phyloP scores from a whole-genome alignment of 2,113 vertebrate genomes.

The Rattus norvegicus region DNA sequence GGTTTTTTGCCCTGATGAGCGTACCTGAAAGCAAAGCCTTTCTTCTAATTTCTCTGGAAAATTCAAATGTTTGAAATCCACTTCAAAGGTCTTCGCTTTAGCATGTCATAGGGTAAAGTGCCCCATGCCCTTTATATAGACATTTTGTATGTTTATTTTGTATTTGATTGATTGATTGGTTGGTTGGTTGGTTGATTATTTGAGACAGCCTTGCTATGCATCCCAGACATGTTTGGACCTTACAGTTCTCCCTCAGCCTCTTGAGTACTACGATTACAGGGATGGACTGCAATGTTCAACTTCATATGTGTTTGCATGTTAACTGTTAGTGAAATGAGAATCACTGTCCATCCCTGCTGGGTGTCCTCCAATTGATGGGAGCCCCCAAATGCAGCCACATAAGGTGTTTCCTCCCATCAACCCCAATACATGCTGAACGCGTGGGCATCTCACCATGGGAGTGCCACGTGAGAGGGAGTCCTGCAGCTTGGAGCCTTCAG shows the following conservation, averaged over 20 bases:
- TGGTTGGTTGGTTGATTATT: not conserved
- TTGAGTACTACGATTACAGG: not conserved
- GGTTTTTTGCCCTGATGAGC: no score
- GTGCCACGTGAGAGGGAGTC: not conserved
- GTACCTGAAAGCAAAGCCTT: not conserved
- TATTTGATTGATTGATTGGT: not conserved
- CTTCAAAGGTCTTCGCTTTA: not conserved
- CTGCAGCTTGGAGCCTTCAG: not conserved
- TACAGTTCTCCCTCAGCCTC: not conserved
- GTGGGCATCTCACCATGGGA: not conserved
- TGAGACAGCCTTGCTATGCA: not conserved
- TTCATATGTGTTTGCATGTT: not conserved
- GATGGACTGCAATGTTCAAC: not conserved
- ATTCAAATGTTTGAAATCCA: not conserved
- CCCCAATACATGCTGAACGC: not conserved
- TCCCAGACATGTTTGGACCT: not conserved
- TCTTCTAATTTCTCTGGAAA: not conserved
- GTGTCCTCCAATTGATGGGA: not conserved
- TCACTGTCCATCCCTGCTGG: accelerated
- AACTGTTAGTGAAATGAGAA: not conserved
- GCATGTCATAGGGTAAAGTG: not conserved
- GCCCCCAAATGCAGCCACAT: not conserved
- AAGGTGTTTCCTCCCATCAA: not conserved
- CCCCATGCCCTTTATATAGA: not conserved
- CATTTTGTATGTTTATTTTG: not conserved